Evolutionary conservation across 2,888 invertebrate genomes (phyloP).

Genomic region (Drosophila longiperda): DNA sequence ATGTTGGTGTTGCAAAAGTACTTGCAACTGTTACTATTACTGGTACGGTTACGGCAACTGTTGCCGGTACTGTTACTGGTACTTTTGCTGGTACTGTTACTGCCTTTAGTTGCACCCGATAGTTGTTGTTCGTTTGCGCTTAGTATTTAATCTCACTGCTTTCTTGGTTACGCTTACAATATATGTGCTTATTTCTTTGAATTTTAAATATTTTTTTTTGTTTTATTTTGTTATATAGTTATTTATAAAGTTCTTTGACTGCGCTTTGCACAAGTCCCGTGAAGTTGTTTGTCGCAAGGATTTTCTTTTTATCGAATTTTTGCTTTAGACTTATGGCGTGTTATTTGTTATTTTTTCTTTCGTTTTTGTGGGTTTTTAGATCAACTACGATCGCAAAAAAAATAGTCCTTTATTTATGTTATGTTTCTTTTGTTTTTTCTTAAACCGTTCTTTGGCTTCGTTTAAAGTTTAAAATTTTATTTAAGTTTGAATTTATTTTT

Average conservation of each 20-base stretch:
- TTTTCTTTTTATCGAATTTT: conserved; percentile 2
- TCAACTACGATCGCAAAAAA: conserved; percentile 81
- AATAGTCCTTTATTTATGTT: conserved; percentile 59
- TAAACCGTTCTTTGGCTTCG: conserved; percentile 65
- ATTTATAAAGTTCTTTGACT: conserved; percentile 77
- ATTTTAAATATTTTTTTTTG: conserved; percentile 29
- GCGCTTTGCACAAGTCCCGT: conserved; percentile 85
- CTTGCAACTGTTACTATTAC: conserved; percentile 19
- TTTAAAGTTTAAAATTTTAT: conserved; percentile 79
- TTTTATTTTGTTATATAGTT: conserved; percentile 34
- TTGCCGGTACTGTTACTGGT: conserved; percentile 6
- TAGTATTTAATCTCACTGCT: conserved; percentile 83
- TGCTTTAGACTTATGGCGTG: background rate
- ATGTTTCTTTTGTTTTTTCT: conserved; percentile 27
- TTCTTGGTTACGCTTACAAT: conserved; percentile 62
- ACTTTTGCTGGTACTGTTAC: conserved; percentile 2
- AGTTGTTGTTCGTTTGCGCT: conserved; percentile 57
- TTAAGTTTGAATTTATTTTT: conserved; percentile 68
- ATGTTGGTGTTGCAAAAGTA: conserved; percentile 19
- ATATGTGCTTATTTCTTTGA: conserved; percentile 60
- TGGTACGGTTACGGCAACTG: background rate
- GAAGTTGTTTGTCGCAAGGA: conserved; percentile 55
- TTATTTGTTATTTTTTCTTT: conserved; percentile 26
- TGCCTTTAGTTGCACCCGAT: conserved; percentile 7
- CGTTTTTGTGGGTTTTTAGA: conserved; percentile 73